Evolutionary conservation across 2,888 invertebrate species (phyloP).

Genomic region (Oscheius sp.): DNA sequence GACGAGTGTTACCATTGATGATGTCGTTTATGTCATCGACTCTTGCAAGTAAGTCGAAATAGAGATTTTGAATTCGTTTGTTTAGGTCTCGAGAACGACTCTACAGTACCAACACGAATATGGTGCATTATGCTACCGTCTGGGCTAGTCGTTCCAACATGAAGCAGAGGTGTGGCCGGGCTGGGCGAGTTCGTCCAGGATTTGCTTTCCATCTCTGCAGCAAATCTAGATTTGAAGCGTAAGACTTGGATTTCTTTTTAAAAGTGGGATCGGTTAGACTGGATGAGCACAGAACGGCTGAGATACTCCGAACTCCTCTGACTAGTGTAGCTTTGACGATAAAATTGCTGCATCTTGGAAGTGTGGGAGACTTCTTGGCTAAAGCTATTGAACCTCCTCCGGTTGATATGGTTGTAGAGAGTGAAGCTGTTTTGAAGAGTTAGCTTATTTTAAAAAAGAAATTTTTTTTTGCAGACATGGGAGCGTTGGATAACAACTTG

Average conservation of each 20-base stretch:
- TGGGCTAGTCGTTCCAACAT: conserved; percentile 83
- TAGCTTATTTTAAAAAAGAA: conserved; percentile 7
- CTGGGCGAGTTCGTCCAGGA: conserved; percentile 92
- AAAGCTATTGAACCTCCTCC: conserved; percentile 94
- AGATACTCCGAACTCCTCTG: conserved; percentile 95
- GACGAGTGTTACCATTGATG: conserved; percentile 96
- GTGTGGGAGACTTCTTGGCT: conserved; percentile 91
- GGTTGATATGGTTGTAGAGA: conserved; percentile 95
- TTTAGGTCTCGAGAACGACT: conserved; percentile 88
- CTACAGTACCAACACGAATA: conserved; percentile 96
- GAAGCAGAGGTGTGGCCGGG: conserved; percentile 92
- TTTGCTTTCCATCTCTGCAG: conserved; percentile 91
- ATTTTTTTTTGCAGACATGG: conserved; percentile 58
- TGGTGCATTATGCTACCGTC: conserved; percentile 96
- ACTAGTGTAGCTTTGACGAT: conserved; percentile 92
- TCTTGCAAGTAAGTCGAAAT: conserved; percentile 80
- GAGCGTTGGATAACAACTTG: conserved; percentile 84
- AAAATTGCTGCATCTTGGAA: conserved; percentile 86
- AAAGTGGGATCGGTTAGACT: no score
- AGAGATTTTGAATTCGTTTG: conserved; percentile 7
- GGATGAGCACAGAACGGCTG: conserved; percentile 87
- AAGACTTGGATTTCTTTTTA: conserved; percentile 27
- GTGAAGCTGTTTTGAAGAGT: conserved; percentile 81
- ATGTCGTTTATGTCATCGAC: conserved; percentile 96
- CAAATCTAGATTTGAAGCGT: conserved; percentile 72